These are phyloP conservation scores for Cecidostiba fungosa DNA, from an alignment of 2,888 invertebrate genomes.

Conservation along the genomic window DNA sequence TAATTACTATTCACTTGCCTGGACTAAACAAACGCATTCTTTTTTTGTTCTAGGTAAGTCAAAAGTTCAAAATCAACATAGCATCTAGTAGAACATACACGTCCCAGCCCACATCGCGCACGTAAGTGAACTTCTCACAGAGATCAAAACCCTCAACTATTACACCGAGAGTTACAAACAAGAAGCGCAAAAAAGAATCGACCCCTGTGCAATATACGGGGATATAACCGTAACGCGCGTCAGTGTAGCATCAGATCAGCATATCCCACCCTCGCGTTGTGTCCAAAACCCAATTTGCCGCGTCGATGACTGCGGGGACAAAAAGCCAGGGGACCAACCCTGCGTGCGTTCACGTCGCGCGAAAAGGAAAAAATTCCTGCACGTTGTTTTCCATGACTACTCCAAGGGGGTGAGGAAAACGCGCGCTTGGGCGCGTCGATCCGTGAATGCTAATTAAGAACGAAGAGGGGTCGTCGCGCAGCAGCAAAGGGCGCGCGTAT, in stretches of 20 bases:
- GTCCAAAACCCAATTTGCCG: slow-evolving; percentile 62
- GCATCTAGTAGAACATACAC: neutral
- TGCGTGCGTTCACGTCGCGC: neutral
- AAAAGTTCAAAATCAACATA: neutral
- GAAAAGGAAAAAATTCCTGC: slow-evolving; percentile 46
- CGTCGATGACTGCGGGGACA: slow-evolving; percentile 53
- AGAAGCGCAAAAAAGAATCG: neutral
- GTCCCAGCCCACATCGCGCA: neutral
- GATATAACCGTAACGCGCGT: slow-evolving; percentile 20
- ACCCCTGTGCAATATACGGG: neutral
- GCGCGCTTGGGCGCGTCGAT: slow-evolving; percentile 52
- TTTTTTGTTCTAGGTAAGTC: slow-evolving; percentile 38
- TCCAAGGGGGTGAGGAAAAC: neutral
- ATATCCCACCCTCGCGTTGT: neutral
- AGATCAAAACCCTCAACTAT: neutral
- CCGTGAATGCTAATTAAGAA: slow-evolving; percentile 67
- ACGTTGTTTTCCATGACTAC: neutral
- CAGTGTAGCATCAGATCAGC: neutral
- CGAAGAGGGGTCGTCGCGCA: slow-evolving; percentile 12
- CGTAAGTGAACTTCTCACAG: neutral
- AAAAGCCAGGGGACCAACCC: slow-evolving; percentile 24
- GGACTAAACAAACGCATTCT: neutral
- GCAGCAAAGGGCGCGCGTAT: neutral
- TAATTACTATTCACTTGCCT: neutral
- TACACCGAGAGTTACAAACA: neutral